Evolutionary conservation across 2,888 invertebrate genomes (phyloP), one percentile per base, ranked within the genome.

Genomic region (Lydus trimaculatus): DNA sequence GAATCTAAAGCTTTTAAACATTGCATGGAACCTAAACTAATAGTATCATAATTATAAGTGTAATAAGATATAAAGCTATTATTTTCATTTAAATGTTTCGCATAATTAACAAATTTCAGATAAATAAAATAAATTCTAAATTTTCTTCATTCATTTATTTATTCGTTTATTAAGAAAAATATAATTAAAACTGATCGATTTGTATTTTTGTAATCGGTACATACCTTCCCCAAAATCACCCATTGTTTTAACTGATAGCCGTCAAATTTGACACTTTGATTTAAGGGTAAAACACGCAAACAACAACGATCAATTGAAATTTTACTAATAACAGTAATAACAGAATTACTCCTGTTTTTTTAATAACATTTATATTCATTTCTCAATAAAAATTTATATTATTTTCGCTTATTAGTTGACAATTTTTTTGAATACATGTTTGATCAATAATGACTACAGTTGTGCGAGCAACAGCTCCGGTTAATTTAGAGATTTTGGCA

Each of bases 151-250:
- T n/a, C n/a, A n/a, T n/a, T n/a, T n/a, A n/a, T n/a, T n/a, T n/a
- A n/a, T n/a, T n/a, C n/a, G n/a, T n/a, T n/a, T n/a, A n/a, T 25
- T 15, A 15, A 25, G 2, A 6, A 0, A 17, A 48, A 48, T 20
- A 2, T 17, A 1, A 8, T 25, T 3, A 15, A 56, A 8, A 13
- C 11, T 48, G 8, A 56, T 25, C 25, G 56, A 25, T 13, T 56
- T 25, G 56, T 5, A 25, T 56, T 56, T 25, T 6, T 56, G 20
- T 25, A 56, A 56, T 56, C 56, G 9, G 23, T 56, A 56, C 72
- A 66, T 80, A 84, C 83, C 83, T 82, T 84, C 83, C 65, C 83
- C 83, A 73, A 84, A 84, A 79, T 84, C 83, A 63, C 82, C 83
- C 82, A 83, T 82, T 69, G 66, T 78, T 74, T 68, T 69, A 65